phyloP scores from a whole-genome alignment of 2,797 vertebrate genomes.

The Chloroceryle amazona region DNA sequence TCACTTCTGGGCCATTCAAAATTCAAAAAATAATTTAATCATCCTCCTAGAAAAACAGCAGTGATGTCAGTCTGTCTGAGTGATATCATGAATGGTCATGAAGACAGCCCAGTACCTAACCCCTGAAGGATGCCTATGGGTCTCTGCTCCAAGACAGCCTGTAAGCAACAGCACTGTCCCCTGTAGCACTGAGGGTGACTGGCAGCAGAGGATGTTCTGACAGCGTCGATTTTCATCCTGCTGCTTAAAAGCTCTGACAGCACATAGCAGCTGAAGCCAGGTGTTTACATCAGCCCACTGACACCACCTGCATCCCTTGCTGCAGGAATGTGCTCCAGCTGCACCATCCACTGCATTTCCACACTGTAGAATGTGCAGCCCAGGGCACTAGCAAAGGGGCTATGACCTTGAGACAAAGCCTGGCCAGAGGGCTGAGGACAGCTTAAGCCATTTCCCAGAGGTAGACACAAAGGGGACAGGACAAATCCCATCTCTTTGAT shows the following conservation, averaged over 20 bases:
- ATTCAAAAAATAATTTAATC: neutral
- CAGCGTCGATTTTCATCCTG: neutral
- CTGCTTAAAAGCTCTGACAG: neutral
- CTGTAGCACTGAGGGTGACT: neutral
- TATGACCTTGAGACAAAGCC: neutral
- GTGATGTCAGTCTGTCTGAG: neutral
- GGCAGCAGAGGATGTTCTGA: neutral
- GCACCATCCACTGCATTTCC: accelerated
- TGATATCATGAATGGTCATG: neutral
- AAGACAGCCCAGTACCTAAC: neutral
- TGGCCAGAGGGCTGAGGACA: neutral
- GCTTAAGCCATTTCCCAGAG: neutral
- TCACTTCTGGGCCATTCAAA: neutral
- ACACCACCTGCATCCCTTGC: neutral
- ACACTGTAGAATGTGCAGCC: neutral
- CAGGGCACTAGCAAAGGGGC: neutral
- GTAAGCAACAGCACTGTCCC: neutral
- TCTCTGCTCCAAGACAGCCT: neutral
- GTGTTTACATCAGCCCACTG: neutral
- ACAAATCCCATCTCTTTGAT: neutral
- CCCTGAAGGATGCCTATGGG: neutral
- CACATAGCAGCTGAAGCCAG: neutral
- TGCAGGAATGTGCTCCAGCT: neutral
- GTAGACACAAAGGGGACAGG: neutral
- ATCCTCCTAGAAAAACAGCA: neutral